These are phyloP conservation scores for Sipha flava DNA, from an alignment of 1,140 invertebrate species.

Conservation along the genomic window DNA sequence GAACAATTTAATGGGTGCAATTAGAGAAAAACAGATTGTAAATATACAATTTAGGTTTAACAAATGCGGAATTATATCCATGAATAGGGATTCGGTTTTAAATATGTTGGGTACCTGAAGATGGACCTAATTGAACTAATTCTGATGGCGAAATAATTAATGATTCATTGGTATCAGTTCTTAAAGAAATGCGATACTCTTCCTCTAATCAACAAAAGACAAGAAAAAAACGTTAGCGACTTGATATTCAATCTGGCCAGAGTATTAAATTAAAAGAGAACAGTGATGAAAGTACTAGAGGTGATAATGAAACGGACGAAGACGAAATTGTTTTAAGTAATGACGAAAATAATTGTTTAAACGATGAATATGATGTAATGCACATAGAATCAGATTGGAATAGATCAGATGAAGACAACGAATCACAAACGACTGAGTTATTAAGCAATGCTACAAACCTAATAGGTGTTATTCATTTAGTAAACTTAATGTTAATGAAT, in stretches of 20 bases:
- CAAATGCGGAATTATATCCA: conserved; percentile 34
- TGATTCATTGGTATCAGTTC: background rate
- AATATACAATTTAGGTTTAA: conserved; percentile 34
- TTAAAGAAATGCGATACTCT: background rate
- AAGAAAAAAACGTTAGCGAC: background rate
- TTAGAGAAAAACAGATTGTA: conserved; percentile 17
- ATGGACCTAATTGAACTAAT: background rate
- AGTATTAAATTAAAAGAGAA: background rate
- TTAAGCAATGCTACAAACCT: background rate
- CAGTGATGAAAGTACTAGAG: background rate
- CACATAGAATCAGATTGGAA: background rate
- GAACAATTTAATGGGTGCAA: background rate
- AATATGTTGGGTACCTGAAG: background rate
- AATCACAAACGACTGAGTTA: background rate
- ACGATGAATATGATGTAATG: background rate
- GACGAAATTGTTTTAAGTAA: background rate
- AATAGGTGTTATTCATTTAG: background rate
- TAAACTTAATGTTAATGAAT: background rate
- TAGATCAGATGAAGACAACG: background rate
- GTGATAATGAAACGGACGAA: too few species aligned
- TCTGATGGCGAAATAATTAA: background rate
- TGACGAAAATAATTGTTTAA: background rate
- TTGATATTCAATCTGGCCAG: background rate
- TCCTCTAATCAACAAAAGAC: background rate
- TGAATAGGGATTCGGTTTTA: conserved; percentile 32